Conservation (phyloP, 2,888 invertebrate species). For the Drosophila rubida region DNA sequence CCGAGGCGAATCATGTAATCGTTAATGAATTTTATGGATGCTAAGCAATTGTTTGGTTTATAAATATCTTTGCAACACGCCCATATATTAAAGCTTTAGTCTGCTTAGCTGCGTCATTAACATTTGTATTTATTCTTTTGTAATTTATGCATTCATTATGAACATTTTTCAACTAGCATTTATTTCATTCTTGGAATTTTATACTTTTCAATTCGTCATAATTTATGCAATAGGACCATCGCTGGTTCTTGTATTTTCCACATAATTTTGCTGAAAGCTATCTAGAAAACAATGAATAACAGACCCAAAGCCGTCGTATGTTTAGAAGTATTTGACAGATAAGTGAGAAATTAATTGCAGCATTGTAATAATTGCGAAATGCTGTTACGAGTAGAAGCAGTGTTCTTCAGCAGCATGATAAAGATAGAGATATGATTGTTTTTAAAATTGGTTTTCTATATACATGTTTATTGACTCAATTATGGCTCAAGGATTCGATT, state of each 20-base stretch:
- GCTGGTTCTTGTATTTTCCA: background rate
- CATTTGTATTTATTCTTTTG: no score
- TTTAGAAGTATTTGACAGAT: slow-evolving; percentile 15
- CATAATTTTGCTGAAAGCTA: background rate
- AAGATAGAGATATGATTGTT: background rate
- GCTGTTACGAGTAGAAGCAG: background rate
- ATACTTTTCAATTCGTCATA: background rate
- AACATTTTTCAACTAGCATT: background rate
- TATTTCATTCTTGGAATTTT: background rate
- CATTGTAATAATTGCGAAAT: background rate
- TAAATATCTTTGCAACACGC: no score
- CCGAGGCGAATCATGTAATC: no score
- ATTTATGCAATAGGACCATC: background rate
- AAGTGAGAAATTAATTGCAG: background rate
- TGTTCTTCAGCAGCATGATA: background rate
- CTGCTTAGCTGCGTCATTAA: background rate
- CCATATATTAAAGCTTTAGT: background rate
- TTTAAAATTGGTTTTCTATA: slow-evolving; percentile 1
- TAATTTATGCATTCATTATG: background rate
- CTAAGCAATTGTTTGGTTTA: no score
- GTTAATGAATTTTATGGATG: no score
- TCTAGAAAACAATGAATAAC: background rate
- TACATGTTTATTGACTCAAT: slow-evolving; percentile 25
- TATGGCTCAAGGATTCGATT: slow-evolving; percentile 5
- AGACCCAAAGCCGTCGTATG: background rate